Base-by-base conservation (phyloP, 2,113 vertebrate genomes). In the Cricetomys ansorgei region DNA sequence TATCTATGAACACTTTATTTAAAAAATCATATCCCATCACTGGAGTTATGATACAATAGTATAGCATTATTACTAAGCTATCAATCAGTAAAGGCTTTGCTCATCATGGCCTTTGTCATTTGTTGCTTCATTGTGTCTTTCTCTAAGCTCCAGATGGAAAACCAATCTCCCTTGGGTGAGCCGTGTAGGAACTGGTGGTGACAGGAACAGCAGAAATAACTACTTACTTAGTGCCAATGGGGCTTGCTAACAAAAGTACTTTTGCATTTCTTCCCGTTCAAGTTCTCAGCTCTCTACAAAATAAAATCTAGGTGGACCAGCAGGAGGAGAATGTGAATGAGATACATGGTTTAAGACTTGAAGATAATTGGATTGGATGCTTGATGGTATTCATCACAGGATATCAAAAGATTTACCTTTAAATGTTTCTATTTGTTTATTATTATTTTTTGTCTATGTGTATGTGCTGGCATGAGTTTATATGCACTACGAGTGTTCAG, bases 61-160 rank as follows among this genome's bases (percentile, higher is more conserved):
- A 43, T 9, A 34, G 9, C 67, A 64, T 43, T 31, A 25, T 55
- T 80, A 29, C 40, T 59, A 40, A 40, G 25, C 65, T 64, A 81
- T 64, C 25, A 85, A 76, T 34, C 45, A 89, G 31, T 27, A 29
- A 45, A 45, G 16, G 25, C 37, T 9, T 19, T 11, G 27, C 40
- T 64, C 40, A 79, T 96, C 94, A 94, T 37, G 62, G 67, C 45
- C 86, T 92, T 97, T 97, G 84, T 93, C 86, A 92, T 97, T 83
- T 97, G 77, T 92, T 90, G 59, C 48, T 95, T 40, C 88, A 11
- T 83, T 97, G 83, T 96, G 31, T 84, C 86, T 96, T 97, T 94
- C 16, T 67, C 79, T 96, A 92, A 96, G 29, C 55, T 91, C 53
- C 31, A 77, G 64, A 94, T 62, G 75, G 95, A 95, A 95, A 94